Evolutionary conservation across 1,140 invertebrate species (phyloP).

Genomic region (Drosophila nannoptera): DNA sequence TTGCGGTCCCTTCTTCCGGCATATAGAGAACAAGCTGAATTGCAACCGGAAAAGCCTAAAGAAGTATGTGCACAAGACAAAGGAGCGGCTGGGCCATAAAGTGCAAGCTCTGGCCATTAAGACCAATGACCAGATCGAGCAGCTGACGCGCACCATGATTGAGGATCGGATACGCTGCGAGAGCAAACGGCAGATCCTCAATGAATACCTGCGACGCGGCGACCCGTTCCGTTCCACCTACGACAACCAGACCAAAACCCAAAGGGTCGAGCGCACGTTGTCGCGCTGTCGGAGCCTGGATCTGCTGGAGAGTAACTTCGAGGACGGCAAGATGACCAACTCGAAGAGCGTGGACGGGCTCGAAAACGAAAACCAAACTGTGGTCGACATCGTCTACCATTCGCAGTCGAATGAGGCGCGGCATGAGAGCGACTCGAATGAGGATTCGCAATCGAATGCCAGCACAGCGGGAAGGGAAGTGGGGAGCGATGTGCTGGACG

Average conservation of each 20-base stretch:
- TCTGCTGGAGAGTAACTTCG: conserved; percentile 80
- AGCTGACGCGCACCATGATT: conserved; percentile 83
- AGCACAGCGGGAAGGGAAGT: conserved; percentile 11
- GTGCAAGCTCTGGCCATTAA: conserved; percentile 89
- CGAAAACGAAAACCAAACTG: conserved; percentile 50
- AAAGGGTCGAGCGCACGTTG: conserved; percentile 81
- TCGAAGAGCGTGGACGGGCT: conserved; percentile 65
- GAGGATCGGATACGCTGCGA: conserved; percentile 84
- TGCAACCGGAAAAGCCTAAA: conserved; percentile 91
- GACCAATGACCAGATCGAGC: conserved; percentile 88
- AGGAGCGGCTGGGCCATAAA: conserved; percentile 90
- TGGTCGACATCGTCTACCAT: conserved; percentile 60
- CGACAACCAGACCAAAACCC: conserved; percentile 81
- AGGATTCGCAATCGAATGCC: conserved; percentile 36
- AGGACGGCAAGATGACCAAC: conserved; percentile 78
- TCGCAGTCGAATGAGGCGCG: conserved; percentile 44
- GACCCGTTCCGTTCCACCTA: conserved; percentile 58
- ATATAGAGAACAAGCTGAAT: conserved; percentile 91
- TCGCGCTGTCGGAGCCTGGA: conserved; percentile 84
- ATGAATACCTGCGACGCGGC: conserved; percentile 80
- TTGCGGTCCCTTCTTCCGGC: conserved; percentile 88
- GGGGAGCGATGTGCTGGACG: conserved; percentile 5
- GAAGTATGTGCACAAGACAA: conserved; percentile 89
- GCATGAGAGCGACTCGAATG: conserved; percentile 49
- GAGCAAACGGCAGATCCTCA: conserved; percentile 83